Percentiles rank a stretch among this genome's conserved stretches.
These are phyloP conservation scores for Myathropa florea DNA, from an alignment of 2,888 invertebrate species.

Conservation along the genomic window DNA sequence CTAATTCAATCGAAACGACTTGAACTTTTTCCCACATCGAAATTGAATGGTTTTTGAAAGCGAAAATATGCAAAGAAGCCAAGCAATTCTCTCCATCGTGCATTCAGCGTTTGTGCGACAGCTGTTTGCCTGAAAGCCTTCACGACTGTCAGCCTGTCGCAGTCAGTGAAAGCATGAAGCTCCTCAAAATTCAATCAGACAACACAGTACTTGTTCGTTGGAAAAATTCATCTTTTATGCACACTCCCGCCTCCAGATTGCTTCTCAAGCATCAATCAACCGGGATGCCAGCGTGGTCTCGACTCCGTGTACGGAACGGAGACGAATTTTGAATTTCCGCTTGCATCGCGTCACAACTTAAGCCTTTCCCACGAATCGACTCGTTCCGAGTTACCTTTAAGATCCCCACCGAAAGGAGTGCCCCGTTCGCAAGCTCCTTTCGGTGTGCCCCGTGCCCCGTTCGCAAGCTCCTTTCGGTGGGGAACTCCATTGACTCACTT, in stretches of 20 bases:
- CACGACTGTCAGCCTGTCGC: not conserved
- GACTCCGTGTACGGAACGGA: not conserved
- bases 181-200: not conserved
- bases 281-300: not conserved
- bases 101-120: not conserved
- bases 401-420: not conserved
- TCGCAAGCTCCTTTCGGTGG: not conserved
- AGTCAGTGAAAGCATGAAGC: not conserved
- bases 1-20: not conserved
- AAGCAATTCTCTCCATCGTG: too few relatives aligned
- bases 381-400: not conserved
- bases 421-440: not conserved
- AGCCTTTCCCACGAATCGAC: not conserved
- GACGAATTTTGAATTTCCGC: not conserved
- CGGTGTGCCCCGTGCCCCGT: too few relatives aligned
- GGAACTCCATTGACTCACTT: not conserved
- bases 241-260: not conserved
- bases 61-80: too few relatives aligned
- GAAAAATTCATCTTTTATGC: not conserved
- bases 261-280: not conserved
- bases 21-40: not conserved
- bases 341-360: not conserved
- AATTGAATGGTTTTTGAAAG: not conserved
- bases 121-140: not conserved
- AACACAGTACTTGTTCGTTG: not conserved